Conservation (phyloP, 2,888 invertebrate species). For the Agonopterix subpropinquella region DNA sequence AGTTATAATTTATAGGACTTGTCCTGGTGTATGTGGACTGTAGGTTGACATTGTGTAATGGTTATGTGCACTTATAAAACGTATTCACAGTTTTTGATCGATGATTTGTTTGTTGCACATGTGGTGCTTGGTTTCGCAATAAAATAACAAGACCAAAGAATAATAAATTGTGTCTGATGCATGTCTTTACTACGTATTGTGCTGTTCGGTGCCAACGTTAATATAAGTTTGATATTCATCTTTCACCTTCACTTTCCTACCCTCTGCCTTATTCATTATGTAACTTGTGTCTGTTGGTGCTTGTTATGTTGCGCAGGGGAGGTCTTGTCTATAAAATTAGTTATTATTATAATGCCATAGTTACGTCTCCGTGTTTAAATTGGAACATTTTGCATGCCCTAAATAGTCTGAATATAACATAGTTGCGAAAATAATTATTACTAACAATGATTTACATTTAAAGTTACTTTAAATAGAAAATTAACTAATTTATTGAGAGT, state of each 20-base stretch:
- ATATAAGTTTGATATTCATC: constrained; percentile 13
- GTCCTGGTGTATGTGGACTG: constrained; percentile 3
- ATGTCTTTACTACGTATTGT: constrained; percentile 30
- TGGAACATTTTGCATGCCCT: no score
- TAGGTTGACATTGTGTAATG: constrained; percentile 7
- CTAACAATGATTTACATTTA: no score
- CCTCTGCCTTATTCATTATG: neutral
- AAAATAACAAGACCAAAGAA: constrained; percentile 64
- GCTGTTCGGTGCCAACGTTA: constrained; percentile 52
- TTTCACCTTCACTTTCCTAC: constrained; percentile 1
- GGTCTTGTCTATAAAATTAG: neutral
- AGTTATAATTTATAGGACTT: constrained; percentile 10
- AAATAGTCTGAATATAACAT: no score
- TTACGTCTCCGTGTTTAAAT: neutral
- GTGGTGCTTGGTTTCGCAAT: constrained; percentile 41
- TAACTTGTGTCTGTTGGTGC: constrained; percentile 12
- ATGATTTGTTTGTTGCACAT: constrained; percentile 14
- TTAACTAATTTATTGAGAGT: no score
- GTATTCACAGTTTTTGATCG: constrained; percentile 11
- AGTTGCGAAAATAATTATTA: no score
- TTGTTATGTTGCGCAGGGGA: constrained; percentile 13
- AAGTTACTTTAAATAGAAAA: no score
- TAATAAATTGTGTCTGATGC: constrained; percentile 36
- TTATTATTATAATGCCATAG: neutral
- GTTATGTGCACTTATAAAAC: constrained; percentile 6